Base-by-base conservation (phyloP, 1,140 invertebrate genomes). In the Leptonema lineaticorne region DNA sequence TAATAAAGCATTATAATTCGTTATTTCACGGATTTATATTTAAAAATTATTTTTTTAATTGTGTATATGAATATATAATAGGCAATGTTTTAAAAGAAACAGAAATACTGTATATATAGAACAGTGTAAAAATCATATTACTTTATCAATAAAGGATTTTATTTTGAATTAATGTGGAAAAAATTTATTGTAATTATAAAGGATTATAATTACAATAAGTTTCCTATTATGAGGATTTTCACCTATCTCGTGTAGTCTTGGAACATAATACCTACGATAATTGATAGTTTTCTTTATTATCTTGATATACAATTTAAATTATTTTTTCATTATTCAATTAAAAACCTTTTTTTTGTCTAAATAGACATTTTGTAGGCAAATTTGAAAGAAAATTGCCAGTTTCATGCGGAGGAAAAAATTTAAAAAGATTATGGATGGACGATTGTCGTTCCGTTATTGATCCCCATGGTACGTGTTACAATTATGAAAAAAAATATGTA, bases 381-480 rank as follows among this genome's bases (percentile, higher is more conserved):
- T 22, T 11, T 3, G 50, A 53, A 53, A 53, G 24, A 3, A 5
- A 53, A 53, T 53, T 26, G 24, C 50, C 50, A 11, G 14, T 22
- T 7, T 22, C 18, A 4, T 53, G 50, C 1, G 50, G 20, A 53
- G 27, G 37, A 14, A 41, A 9, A 41, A 9, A 26, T 53, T 2
- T 9, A 53, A 53, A 26, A 14, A 53, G 5, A 2, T 62, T 9
- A 45, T 33, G 20, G 37, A 37, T 22, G 3, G n/a, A 26, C 4
- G 24, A 62, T n/a, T 62, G 30, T 27, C 59, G 24, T 20, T 5
- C 29, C 18, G 33, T 62, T 27, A 62, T 62, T 8, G 37, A 62
- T 45, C 59, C 59, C 24, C 30, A 62, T 24, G 59, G 59, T 62
- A 30, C 5, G 14, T 60, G 20, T 11, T 26, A 24, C 8, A 24